Base-by-base conservation (phyloP, 2,113 vertebrate species). In the Eupsittula cactorum region DNA sequence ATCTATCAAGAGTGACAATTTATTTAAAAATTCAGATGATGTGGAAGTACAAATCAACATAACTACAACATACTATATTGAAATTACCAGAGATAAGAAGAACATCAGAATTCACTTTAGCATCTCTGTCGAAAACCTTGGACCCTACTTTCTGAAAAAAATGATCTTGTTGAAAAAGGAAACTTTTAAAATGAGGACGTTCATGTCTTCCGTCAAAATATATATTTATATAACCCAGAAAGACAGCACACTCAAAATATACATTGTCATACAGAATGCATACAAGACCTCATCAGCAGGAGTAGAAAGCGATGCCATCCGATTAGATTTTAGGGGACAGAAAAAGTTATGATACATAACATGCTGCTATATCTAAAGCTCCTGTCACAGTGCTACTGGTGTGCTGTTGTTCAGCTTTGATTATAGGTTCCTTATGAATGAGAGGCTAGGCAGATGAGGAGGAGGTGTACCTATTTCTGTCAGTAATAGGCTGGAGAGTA, bases 361-460 rank as follows among this genome's bases (percentile, higher is more conserved):
- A 92, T 79, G 94, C 67, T 92, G 88, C 33, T 94, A 12, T 95
- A 96, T 90, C 93, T 97, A 74, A 90, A 96, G 86, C 65, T 80
- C n/a, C 74, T 97, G 93, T 96, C 88, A 94, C 52, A 62, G 28
- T 90, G 65, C 86, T 97, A 88, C 91, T 95, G 91, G 62, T 81
- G 27, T 95, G 92, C 59, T 96, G 29, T 39, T 88, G 27, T 39
- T 90, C 79, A 25, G 42, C 86, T 96, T 95, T 96, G 74, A 87
- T 59, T 35, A 23, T 59, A 59, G 33, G 33, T 6, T 59, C 21
- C 33, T 59, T n/a, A 35, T 21, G 33, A 59, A 24, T 23, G 33
- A 59, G 33, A 59, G 13, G 57, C 21, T 21, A 35, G 57, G 57
- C 9, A 59, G 57, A 35, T 23, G 13, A 33, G 57, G 33, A 15